phyloP scores from a whole-genome alignment of 2,888 invertebrate genomes.

The Clostera curtula region DNA sequence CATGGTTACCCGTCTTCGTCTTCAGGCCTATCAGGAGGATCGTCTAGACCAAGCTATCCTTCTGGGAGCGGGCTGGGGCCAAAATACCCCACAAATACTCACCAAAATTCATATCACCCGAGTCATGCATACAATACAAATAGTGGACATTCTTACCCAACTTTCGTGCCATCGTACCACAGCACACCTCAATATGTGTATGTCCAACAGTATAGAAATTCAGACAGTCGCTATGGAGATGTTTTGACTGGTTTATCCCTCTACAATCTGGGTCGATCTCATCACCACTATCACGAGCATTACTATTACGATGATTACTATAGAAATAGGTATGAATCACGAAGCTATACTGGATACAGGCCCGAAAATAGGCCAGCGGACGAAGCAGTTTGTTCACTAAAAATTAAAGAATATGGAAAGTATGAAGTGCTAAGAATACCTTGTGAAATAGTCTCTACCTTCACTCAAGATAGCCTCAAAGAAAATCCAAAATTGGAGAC shows the following conservation, averaged over 20 bases:
- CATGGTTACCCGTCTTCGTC: conserved; percentile 14
- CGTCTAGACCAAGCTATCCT: conserved; percentile 3
- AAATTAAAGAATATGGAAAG: conserved; percentile 43
- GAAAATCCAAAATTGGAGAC: conserved; percentile 18
- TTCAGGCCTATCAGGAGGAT: conserved; percentile 18
- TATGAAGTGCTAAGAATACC: conserved; percentile 48
- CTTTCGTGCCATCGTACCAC: conserved; percentile 30
- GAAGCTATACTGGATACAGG: conserved; percentile 13
- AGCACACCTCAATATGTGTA: conserved; percentile 53
- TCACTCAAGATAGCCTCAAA: conserved; percentile 43
- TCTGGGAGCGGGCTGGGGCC: conserved; percentile 6
- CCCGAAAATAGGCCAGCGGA: conserved; percentile 27
- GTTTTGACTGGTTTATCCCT: conserved; percentile 54
- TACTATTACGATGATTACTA: conserved; percentile 63
- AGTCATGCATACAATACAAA: conserved; percentile 18
- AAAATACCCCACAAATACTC: conserved; percentile 2
- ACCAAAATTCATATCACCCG: conserved; percentile 11
- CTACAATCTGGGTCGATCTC: conserved; percentile 59
- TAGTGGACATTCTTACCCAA: conserved; percentile 9
- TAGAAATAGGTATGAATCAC: conserved; percentile 36
- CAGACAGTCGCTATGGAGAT: conserved; percentile 53
- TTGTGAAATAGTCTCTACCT: conserved; percentile 65
- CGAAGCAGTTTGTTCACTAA: conserved; percentile 45
- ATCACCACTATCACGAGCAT: conserved; percentile 42
- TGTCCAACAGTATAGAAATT: conserved; percentile 51